Base-by-base conservation (phyloP, 2,113 vertebrate genomes). In the Eublepharis macularius region DNA sequence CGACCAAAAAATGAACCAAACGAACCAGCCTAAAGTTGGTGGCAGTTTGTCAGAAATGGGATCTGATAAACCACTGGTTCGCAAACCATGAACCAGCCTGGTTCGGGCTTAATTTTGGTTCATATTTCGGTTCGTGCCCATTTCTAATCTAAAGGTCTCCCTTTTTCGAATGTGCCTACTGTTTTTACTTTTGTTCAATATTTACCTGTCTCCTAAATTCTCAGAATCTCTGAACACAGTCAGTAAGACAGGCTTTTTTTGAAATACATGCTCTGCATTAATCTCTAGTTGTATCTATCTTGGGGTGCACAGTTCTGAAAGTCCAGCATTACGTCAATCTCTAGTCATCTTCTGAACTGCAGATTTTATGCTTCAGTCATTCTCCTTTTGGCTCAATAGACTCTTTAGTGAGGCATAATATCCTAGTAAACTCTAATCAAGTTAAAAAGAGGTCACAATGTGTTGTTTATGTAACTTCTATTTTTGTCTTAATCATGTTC, bases 361-460 rank as follows among this genome's bases (percentile, higher is more conserved):
- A 87, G 66, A 39, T 66, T 88, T 78, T 91, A 94, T 91, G 92
- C 82, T 94, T 93, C 78, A 65, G 89, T 86, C 77, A 82, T 91
- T 89, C 89, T 43, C 65, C 34, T 45, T 91, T 93, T 92, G 84
- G 80, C 90, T 91, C 93, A 91, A 92, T 94, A 90, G 90, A 17
- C 65, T 82, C 82, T 87, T 91, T 91, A 84, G 88, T 93, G 85
- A 92, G 89, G 36, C 89, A 88, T 1, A 0, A 81, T 84, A 91
- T 92, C 93, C 81, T 88, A 89, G 87, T 91, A 94, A 93, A 91
- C 57, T 76, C 76, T 89, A 90, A 88, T 94, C 60, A 76, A 41
- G 19, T 49, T 6, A 93, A 93, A 89, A 82, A 87, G 60, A 83
- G 88, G 63, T 90, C 63, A 69, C 54, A 86, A 29, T 86, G 47